These are phyloP conservation scores for Centropus unirufus DNA, from an alignment of 2,113 vertebrate genomes.

Conservation along the genomic window DNA sequence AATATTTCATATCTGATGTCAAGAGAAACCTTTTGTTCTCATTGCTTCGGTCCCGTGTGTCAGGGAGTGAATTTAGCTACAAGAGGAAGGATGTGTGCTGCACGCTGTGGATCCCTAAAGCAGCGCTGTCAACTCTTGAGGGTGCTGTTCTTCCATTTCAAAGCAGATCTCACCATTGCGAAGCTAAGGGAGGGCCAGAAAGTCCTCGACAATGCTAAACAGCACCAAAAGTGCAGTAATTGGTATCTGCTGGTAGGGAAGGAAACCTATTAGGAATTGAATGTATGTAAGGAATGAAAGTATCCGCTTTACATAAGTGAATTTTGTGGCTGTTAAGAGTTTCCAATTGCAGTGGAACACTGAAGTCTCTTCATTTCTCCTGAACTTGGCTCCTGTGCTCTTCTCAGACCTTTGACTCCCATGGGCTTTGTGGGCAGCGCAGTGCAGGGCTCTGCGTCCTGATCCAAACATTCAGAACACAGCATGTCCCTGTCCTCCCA, in stretches of 20 bases:
- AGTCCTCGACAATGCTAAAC: neutral
- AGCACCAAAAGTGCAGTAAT: neutral
- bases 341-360: neutral
- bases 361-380: neutral
- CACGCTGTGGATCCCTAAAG: neutral
- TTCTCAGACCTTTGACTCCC: neutral
- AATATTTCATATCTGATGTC: neutral
- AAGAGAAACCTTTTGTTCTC: neutral
- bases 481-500: neutral
- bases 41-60: neutral
- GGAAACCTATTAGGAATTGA: neutral
- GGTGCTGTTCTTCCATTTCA: constrained; percentile 69
- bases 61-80: neutral
- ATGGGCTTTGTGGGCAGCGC: neutral
- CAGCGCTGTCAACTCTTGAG: constrained; percentile 65
- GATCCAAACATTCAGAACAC: neutral
- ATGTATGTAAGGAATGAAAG: neutral
- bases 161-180: neutral
- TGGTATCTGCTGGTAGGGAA: neutral
- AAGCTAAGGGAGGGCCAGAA: neutral
- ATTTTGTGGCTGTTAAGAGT: neutral
- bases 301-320: neutral
- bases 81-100: constrained; percentile 15
- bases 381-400: neutral
- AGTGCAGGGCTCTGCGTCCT: neutral